Conservation (phyloP, 2,888 invertebrate species). For the Lucinisca nassula region DNA sequence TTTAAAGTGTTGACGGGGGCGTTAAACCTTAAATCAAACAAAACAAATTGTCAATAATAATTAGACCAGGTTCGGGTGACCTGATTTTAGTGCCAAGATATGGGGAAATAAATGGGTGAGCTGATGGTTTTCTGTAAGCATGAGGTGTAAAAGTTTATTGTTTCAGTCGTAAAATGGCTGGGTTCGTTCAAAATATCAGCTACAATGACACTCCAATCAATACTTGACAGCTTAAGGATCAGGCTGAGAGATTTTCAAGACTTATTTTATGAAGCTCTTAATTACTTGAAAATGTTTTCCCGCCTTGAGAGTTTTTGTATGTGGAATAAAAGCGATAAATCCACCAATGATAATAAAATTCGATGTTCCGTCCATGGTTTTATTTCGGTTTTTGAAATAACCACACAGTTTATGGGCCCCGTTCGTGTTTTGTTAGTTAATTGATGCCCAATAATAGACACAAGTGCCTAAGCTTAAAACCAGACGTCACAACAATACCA, state of each 20-base stretch:
- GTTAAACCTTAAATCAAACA: no score
- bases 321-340: neutral
- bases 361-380: neutral
- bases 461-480: neutral
- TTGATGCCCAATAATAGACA: no score
- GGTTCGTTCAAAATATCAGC: neutral
- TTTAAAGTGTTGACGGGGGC: no score
- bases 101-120: neutral
- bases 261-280: conserved; percentile 10
- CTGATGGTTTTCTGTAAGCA: conserved; percentile 4
- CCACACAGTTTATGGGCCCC: neutral
- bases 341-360: neutral
- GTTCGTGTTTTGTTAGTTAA: no score
- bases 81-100: neutral
- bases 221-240: neutral
- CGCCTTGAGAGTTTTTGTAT: neutral
- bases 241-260: neutral
- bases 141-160: conserved; percentile 5
- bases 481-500: no score
- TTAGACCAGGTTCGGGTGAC: neutral
- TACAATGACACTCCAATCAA: neutral
- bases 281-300: conserved; percentile 6
- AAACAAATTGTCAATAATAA: neutral
- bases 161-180: neutral
- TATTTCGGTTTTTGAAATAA: neutral